Percentiles rank a stretch among this genome's conserved stretches.
These are phyloP conservation scores for Macrobrachium nipponense DNA, from an alignment of 1,140 invertebrate species.

Conservation along the genomic window DNA sequence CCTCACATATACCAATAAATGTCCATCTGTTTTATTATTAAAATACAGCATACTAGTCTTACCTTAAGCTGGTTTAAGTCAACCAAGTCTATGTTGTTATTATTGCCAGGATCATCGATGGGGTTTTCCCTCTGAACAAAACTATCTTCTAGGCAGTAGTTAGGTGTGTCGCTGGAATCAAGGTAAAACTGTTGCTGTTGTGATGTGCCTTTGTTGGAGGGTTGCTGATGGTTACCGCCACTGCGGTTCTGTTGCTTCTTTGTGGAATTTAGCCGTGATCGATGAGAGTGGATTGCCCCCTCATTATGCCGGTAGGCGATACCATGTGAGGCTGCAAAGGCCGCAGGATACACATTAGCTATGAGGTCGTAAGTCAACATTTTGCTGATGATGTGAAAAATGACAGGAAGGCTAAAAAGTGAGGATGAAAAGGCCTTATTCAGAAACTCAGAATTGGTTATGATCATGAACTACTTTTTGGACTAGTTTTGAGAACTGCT, in stretches of 20 bases:
- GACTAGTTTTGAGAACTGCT: neutral
- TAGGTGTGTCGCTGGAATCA: slow-evolving; percentile 35
- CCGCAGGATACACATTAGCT: slow-evolving; percentile 60
- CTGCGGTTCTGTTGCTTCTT: slow-evolving; percentile 33
- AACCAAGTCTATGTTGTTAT: slow-evolving; percentile 51
- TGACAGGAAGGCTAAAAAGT: neutral
- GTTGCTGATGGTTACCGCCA: slow-evolving; percentile 40
- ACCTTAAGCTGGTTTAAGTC: slow-evolving; percentile 56
- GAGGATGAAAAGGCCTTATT: neutral
- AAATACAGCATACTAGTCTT: neutral
- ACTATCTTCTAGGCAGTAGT: neutral
- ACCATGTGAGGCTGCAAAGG: slow-evolving; percentile 62
- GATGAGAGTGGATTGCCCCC: slow-evolving; percentile 55
- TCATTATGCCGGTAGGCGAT: slow-evolving; percentile 56
- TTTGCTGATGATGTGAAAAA: neutral
- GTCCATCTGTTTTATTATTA: slow-evolving; percentile 19
- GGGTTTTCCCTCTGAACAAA: neutral
- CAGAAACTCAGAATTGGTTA: neutral
- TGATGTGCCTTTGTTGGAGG: slow-evolving; percentile 19
- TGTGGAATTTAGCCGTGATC: slow-evolving; percentile 53
- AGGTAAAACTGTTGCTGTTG: neutral
- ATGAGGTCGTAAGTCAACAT: slow-evolving; percentile 64
- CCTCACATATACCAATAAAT: neutral
- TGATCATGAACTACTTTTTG: neutral
- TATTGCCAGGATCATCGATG: slow-evolving; percentile 40